Conservation (phyloP, 2,888 invertebrate genomes). For the Limnephilus marmoratus region DNA sequence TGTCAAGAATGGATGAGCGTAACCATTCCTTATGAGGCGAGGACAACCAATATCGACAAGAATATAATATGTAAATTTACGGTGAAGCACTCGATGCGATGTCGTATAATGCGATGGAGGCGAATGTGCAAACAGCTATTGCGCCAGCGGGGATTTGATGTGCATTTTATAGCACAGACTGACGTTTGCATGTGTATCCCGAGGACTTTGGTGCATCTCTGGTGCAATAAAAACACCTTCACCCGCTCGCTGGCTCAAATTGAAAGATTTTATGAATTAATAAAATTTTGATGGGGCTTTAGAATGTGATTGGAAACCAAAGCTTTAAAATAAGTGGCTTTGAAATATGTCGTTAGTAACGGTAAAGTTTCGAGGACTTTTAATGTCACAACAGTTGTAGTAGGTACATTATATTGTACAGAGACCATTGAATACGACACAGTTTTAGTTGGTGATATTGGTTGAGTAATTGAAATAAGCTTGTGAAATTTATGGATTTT, state of each 20-base stretch:
- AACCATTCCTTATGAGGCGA: not conserved
- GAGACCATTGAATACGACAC: not conserved
- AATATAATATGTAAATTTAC: slow-evolving; percentile 2
- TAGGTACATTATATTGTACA: too few species aligned
- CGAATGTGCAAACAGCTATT: slow-evolving; percentile 23
- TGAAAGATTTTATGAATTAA: not conserved
- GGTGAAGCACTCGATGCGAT: not conserved
- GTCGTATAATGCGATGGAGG: not conserved
- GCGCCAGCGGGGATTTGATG: slow-evolving; percentile 37
- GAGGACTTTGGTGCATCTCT: slow-evolving; percentile 12
- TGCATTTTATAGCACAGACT: slow-evolving; percentile 27
- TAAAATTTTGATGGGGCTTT: not conserved
- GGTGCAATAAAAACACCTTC: not conserved
- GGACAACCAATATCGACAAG: not conserved
- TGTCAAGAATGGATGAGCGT: not conserved
- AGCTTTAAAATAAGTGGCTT: not conserved
- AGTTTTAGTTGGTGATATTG: not conserved
- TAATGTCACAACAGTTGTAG: not conserved
- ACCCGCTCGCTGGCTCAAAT: not conserved
- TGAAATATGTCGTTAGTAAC: not conserved
- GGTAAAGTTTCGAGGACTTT: not conserved
- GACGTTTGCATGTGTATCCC: slow-evolving; percentile 10
- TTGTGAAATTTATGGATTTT: too few species aligned
- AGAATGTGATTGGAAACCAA: not conserved
- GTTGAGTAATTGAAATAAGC: too few species aligned